These are phyloP conservation scores for Piaya cayana DNA, from an alignment of 2,113 vertebrate species.

Conservation along the genomic window DNA sequence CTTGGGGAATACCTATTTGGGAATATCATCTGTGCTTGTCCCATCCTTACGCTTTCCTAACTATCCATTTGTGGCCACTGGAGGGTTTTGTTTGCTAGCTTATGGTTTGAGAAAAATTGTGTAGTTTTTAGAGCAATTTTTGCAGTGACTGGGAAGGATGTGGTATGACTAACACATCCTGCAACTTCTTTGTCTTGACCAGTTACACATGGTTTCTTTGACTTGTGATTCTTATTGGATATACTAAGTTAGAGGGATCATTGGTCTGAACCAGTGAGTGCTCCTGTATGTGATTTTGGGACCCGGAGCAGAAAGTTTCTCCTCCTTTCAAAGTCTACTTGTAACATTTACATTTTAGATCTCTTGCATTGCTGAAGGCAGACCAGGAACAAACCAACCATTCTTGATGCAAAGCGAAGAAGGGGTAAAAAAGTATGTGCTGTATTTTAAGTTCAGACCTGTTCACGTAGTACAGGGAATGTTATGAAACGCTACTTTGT, in stretches of 20 bases:
- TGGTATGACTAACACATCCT: background rate
- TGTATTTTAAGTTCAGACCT: background rate
- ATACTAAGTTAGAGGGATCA: background rate
- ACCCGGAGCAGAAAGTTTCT: background rate
- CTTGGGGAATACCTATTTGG: background rate
- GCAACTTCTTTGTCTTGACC: background rate
- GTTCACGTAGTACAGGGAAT: background rate
- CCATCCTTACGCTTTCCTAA: background rate
- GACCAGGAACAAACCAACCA: background rate
- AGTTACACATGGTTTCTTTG: background rate
- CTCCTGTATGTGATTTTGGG: background rate
- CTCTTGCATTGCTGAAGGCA: background rate
- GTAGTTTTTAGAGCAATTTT: background rate
- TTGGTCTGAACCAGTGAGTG: background rate
- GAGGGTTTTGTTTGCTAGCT: background rate
- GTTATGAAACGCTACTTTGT: background rate
- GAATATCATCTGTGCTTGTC: background rate
- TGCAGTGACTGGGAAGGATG: background rate
- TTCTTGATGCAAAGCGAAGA: background rate
- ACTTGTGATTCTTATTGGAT: background rate
- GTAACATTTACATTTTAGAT: background rate
- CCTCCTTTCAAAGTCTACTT: background rate
- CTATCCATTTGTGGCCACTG: background rate
- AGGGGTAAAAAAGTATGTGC: background rate
- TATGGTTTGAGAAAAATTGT: background rate